A percentile compares a stretch with the other conserved stretches of the same genome.
Conservation (phyloP, 1,140 invertebrate species). For the Drosophila guanche region DNA sequence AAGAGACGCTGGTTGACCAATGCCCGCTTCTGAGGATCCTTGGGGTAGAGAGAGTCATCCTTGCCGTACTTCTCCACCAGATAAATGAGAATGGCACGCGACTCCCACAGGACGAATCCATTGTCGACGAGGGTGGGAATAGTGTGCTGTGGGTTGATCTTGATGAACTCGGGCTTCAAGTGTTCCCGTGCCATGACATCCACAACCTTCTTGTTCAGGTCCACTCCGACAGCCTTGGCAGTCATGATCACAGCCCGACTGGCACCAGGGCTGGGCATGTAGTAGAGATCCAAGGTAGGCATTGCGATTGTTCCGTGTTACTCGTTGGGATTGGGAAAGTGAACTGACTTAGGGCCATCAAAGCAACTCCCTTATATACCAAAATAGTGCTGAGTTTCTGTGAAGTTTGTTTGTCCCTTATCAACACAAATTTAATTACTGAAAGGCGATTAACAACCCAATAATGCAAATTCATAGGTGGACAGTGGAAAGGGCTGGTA, state of each 20-base stretch:
- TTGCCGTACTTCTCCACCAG: slow-evolving; percentile 88
- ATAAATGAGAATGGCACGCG: slow-evolving; percentile 89
- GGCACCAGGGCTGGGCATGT: slow-evolving; percentile 87
- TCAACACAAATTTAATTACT: too few relatives aligned
- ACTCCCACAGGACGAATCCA: slow-evolving; percentile 87
- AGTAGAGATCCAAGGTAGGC: slow-evolving; percentile 85
- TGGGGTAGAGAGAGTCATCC: slow-evolving; percentile 87
- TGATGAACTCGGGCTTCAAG: slow-evolving; percentile 88
- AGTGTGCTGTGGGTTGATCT: slow-evolving; percentile 85
- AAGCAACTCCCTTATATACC: slow-evolving; percentile 11
- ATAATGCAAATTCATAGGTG: too few relatives aligned
- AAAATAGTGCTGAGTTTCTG: neutral
- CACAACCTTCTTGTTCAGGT: slow-evolving; percentile 89
- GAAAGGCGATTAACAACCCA: too few relatives aligned
- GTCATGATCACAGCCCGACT: slow-evolving; percentile 87
- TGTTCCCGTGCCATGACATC: slow-evolving; percentile 89
- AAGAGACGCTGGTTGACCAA: slow-evolving; percentile 89
- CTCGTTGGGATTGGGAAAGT: neutral
- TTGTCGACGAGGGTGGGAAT: slow-evolving; percentile 88
- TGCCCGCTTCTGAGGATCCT: slow-evolving; percentile 87
- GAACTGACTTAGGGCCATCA: slow-evolving; percentile 29
- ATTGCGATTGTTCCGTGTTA: neutral
- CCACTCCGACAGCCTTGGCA: slow-evolving; percentile 88
- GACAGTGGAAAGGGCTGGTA: too few relatives aligned
- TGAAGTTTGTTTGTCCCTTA: too few relatives aligned